Evolutionary conservation across 1,140 invertebrate genomes (phyloP), one percentile per base, ranked within the genome.

Genomic region (Sitophilus oryzae): DNA sequence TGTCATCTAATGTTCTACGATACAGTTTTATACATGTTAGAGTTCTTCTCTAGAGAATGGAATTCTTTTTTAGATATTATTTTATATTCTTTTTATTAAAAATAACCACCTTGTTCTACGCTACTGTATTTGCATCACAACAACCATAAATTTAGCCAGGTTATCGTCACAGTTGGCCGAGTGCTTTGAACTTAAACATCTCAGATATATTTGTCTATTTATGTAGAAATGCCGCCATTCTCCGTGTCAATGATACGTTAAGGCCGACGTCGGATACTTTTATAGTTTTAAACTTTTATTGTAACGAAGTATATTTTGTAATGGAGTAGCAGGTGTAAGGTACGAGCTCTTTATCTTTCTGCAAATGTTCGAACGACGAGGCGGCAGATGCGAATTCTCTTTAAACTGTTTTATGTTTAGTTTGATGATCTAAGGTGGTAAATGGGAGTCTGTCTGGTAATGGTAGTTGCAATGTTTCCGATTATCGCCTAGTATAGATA

Each of bases 181-280:
- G 43, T 38, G 19, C 42, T 46, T 45, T 53, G 51, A 53, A 53
- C 41, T 46, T 30, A 25, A 46, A 38, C 44, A 53, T 38, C 41
- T 46, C 11, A 15, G 22, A 50, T 40, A 41, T 30, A 30, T 8
- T 50, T 41, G 25, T 53, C 42, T 53, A 40, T 53, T 46, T 53
- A 53, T 53, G 34, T 15, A 41, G 44, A 46, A 38, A 53, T 46
- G 21, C 30, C 18, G 14, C 14, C 20, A 14, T 45, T 22, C 36
- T 25, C 51, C 51, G 25, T 56, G 40, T 38, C n/a, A 54, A 38
- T 54, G 52, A 54, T 54, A 54, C 36, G 53, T 49, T 56, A 48
- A 55, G 44, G 43, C 37, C 19, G 37, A 21, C 40, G 46, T 48
- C 45, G 34, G 53, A 56, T 56, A 43, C 30, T 42, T 36, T 43